A percentile compares a stretch with the other conserved stretches of the same genome.
phyloP scores from a whole-genome alignment of 2,113 vertebrate genomes.

The Myocastor coypus region DNA sequence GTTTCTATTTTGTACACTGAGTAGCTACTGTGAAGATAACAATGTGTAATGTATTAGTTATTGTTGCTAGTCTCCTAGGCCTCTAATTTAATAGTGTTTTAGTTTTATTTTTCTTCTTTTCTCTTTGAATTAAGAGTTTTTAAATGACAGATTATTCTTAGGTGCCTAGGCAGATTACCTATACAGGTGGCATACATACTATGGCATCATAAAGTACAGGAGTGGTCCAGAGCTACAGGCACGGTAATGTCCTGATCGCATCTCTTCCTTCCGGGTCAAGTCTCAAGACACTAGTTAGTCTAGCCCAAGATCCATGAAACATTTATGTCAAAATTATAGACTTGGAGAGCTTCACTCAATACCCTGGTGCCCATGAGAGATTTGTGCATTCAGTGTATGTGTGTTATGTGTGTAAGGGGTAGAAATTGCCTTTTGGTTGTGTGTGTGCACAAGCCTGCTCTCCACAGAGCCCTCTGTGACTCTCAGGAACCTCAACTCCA shows the following conservation, averaged over 20 bases:
- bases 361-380: background rate
- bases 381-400: too few relatives aligned
- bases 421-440: background rate
- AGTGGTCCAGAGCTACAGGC: background rate
- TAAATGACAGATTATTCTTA: background rate
- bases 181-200: background rate
- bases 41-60: too few relatives aligned
- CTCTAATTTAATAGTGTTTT: too few relatives aligned
- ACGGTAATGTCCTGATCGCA: too few relatives aligned
- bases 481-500: background rate
- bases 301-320: background rate
- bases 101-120: too few relatives aligned
- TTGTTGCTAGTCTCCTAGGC: too few relatives aligned
- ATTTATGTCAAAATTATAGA: background rate
- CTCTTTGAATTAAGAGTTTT: too few relatives aligned
- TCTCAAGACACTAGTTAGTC: background rate
- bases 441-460: background rate
- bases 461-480: background rate
- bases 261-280: background rate
- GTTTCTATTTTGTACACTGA: too few relatives aligned
- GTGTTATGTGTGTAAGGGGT: background rate
- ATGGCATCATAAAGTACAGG: background rate
- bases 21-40: too few relatives aligned
- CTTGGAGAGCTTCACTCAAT: background rate
- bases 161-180: too few relatives aligned